phyloP scores from a whole-genome alignment of 2,888 invertebrate species.

The Thecophora atra region DNA sequence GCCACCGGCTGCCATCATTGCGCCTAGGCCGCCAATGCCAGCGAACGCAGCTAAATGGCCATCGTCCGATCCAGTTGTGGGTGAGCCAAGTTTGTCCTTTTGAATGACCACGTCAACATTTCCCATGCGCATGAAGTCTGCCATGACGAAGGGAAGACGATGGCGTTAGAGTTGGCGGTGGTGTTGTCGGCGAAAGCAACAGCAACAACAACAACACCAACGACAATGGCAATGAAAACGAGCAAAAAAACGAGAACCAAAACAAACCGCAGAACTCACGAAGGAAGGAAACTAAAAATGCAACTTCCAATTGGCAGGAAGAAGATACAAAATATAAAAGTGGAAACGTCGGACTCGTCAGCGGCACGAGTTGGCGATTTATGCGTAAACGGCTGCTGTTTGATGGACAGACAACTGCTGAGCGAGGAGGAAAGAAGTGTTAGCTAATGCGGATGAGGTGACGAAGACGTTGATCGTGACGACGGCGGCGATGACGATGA shows the following conservation, averaged over 20 bases:
- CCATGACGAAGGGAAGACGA: slow-evolving; percentile 66
- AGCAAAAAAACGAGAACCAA: slow-evolving; percentile 19
- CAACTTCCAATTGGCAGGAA: slow-evolving; percentile 6
- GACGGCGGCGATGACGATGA: slow-evolving; percentile 27
- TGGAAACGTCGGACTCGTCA: slow-evolving; percentile 28
- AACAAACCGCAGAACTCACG: slow-evolving; percentile 13
- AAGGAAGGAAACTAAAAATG: slow-evolving; percentile 6
- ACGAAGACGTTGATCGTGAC: slow-evolving; percentile 33
- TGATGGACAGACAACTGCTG: background rate
- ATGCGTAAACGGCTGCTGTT: slow-evolving; percentile 10
- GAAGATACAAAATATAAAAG: slow-evolving; percentile 28
- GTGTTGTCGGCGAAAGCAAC: background rate
- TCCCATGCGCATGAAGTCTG: slow-evolving; percentile 77
- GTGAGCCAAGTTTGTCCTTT: slow-evolving; percentile 82
- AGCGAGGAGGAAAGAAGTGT: background rate
- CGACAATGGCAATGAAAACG: slow-evolving; percentile 18
- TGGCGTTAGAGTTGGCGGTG: slow-evolving; percentile 37
- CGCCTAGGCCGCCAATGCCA: slow-evolving; percentile 61
- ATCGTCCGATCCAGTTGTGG: slow-evolving; percentile 87
- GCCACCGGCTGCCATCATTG: slow-evolving; percentile 67
- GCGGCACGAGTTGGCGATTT: slow-evolving; percentile 33
- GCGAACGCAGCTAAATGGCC: slow-evolving; percentile 69
- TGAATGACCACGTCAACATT: slow-evolving; percentile 73
- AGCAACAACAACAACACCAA: slow-evolving; percentile 12
- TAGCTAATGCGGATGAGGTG: slow-evolving; percentile 23